Base-by-base conservation (phyloP, 1,140 invertebrate genomes). In the Drosophila pectinifera region DNA sequence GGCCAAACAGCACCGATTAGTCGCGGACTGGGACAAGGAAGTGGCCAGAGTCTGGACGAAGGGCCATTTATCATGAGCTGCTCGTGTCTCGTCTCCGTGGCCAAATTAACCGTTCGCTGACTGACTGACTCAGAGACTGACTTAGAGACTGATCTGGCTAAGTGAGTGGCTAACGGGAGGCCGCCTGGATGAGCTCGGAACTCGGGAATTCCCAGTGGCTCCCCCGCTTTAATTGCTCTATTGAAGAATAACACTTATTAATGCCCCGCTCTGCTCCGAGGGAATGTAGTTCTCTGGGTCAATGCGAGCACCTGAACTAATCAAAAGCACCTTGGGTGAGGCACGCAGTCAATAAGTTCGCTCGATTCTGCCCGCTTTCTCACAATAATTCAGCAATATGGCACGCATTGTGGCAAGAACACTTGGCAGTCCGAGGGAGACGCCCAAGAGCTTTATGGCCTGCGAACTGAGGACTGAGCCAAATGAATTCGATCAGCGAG, bases 241-340 rank as follows among this genome's bases (percentile, higher is more conserved):
- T 78, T 65, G 80, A 74, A 34, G 72, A 68, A 58, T 68, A 57
- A n/a, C n/a, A n/a, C n/a, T 58, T 74, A 65, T 58, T 56, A 67
- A 51, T 70, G 61, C 49, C 65, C 41, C 28, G 16, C 41, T n/a
- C 26, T 22, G 10, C 55, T 45, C 13, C 18, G 18, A 36, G 42
- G 34, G 56, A 88, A 88, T 82, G 79, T 88, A 88, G 84, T 89
- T 88, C 84, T 88, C 57, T 88, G 84, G 84, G 84, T 88, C 84
- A 88, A 88, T 83, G 73, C 84, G 84, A 88, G 45, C 57, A 83
- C 83, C 84, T 80, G 75, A 83, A 89, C 84, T 80, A 88, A 88
- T 88, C 75, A 73, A 59, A 86, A 59, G 49, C 36, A 39, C 51
- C 31, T 24, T 51, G 57, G 78, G 64, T 48, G 69, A 69, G 68